phyloP scores from a whole-genome alignment of 2,113 vertebrate genomes.

The Chaetodon trifascialis region DNA sequence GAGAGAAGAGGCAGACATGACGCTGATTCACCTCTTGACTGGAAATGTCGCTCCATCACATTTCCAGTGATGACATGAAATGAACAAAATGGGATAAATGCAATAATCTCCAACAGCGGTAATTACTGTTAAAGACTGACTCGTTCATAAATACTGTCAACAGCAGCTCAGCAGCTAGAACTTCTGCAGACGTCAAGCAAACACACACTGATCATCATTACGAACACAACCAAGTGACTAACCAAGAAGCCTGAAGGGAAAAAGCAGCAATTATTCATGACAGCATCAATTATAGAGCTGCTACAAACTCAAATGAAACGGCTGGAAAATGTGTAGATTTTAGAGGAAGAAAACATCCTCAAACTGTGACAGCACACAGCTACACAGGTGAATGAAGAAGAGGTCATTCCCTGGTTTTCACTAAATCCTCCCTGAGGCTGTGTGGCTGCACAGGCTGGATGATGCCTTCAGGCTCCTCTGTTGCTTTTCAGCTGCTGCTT shows the following conservation, averaged over 20 bases:
- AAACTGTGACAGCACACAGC: not conserved
- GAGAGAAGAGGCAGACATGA: too few species aligned
- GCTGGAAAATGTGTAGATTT: not conserved
- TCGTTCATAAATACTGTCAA: not conserved
- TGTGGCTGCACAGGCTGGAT: not conserved
- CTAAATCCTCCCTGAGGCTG: constrained; percentile 15
- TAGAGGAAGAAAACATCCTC: not conserved
- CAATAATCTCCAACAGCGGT: not conserved
- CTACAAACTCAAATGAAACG: not conserved
- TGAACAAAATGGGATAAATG: not conserved
- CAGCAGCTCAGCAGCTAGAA: not conserved
- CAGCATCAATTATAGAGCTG: not conserved
- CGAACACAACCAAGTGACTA: not conserved
- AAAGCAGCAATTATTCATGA: not conserved
- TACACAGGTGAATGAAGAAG: not conserved
- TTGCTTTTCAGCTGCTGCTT: constrained; percentile 17
- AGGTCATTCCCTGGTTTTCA: not conserved
- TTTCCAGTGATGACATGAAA: not conserved
- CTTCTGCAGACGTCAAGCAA: not conserved
- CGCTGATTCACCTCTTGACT: not conserved
- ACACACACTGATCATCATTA: not conserved
- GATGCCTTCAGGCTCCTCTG: constrained; percentile 19
- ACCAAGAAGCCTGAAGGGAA: not conserved
- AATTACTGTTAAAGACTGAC: not conserved
- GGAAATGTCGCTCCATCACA: too few species aligned